Evolutionary conservation across 2,113 vertebrate species (phyloP).

Genomic region (Lichenostomus cassidix): DNA sequence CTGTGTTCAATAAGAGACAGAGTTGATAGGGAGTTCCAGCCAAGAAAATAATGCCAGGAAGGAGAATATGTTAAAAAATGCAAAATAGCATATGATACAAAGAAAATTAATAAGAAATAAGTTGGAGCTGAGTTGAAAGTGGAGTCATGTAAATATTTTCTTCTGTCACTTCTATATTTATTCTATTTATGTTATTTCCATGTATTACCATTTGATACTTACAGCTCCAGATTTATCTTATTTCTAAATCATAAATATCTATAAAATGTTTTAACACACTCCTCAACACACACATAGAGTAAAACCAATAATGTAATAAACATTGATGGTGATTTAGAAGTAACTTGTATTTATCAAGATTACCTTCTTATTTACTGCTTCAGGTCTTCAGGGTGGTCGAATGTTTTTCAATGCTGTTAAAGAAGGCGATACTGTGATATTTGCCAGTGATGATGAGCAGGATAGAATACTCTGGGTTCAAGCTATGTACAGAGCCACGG

Average conservation of each 20-base stretch:
- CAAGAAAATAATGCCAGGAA: background rate
- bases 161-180: background rate
- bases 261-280: background rate
- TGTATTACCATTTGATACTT: background rate
- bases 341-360: background rate
- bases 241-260: background rate
- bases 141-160: background rate
- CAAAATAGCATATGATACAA: background rate
- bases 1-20: background rate
- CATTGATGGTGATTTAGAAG: background rate
- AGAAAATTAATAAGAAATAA: background rate
- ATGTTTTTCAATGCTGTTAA: slow-evolving; percentile 94
- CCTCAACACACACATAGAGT: background rate
- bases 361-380: background rate
- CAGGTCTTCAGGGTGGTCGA: slow-evolving; percentile 90
- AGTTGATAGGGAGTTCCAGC: background rate
- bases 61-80: background rate
- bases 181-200: background rate
- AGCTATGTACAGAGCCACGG: slow-evolving; percentile 96
- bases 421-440: slow-evolving; percentile 92
- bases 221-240: background rate
- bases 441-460: slow-evolving; percentile 92
- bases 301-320: background rate
- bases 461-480: slow-evolving; percentile 94
- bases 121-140: background rate